Base-by-base conservation (phyloP, 2,888 invertebrate genomes). In the Andrena hattorfiana region DNA sequence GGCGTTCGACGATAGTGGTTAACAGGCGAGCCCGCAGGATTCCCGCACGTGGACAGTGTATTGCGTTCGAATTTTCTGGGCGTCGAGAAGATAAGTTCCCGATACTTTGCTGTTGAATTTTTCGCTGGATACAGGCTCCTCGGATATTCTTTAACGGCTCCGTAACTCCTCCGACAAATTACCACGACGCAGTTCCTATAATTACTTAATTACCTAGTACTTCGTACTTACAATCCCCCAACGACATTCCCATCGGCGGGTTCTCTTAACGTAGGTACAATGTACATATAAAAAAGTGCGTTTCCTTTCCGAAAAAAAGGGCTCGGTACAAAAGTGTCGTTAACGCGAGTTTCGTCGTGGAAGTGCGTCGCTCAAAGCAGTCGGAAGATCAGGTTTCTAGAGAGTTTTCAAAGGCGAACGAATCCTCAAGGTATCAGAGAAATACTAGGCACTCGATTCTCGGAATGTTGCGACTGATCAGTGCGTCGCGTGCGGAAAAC, bases 151-250 rank as follows among this genome's bases (percentile, higher is more conserved):
- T 35, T 8, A 62, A 66, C 26, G 63, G 81, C 42, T 62, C 62
- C 77, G 75, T 69, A 72, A 81, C 83, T 87, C 87, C 89, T 83
- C 81, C 83, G 74, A 74, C 82, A 85, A 85, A 87, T 81, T 81
- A 76, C 64, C 78, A 81, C 82, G 69, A 74, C 81, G 72, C 64
- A 32, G 56, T 76, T 75, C 83, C 85, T 90, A 91, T 68, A 85
- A 71, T 88, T 89, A 90, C 85, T 89, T 85, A 89, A 78, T 85
- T 75, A 77, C 51, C 85, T 87, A 89, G 76, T 84, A 88, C 83
- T 87, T 90, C 84, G 85, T 89, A 90, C 87, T 89, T 89, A 87
- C 85, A 89, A 83, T 71, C 23, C 71, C 69, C 75, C 70, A 60
- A 68, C 59, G 60, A 72, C 63, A 70, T 75, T 74, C 60, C 51